Evolutionary conservation across 1,140 invertebrate species (phyloP).

Genomic region (Potamilus streckersoni): DNA sequence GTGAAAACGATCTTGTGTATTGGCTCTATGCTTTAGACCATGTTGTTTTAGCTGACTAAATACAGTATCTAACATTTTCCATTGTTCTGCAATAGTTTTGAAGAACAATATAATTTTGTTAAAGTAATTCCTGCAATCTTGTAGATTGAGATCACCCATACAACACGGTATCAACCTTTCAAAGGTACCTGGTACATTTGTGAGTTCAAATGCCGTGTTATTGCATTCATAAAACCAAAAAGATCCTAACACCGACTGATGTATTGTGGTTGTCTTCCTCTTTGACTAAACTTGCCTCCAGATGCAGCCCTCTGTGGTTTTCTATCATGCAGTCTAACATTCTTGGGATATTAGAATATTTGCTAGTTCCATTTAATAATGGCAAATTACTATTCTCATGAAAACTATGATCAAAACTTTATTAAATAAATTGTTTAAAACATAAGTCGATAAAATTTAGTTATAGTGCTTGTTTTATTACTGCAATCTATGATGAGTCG

Average conservation of each 20-base stretch:
- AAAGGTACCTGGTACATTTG: not conserved
- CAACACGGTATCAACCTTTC: slow-evolving; percentile 9
- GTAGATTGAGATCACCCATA: slow-evolving; percentile 30
- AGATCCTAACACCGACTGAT: not conserved
- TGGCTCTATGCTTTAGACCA: slow-evolving; percentile 6
- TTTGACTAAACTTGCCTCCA: slow-evolving; percentile 4
- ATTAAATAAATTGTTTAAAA: too few species aligned
- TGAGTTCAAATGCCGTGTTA: not conserved
- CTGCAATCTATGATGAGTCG: too few species aligned
- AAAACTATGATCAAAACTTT: too few species aligned
- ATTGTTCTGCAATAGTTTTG: not conserved
- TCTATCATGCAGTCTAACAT: too few species aligned
- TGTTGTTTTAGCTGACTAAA: not conserved
- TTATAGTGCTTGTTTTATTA: too few species aligned
- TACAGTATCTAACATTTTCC: not conserved
- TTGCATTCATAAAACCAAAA: not conserved
- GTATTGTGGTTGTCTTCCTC: slow-evolving; percentile 6
- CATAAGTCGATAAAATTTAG: too few species aligned
- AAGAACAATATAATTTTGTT: slow-evolving; percentile 44
- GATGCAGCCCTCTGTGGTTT: too few species aligned
- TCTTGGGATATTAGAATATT: too few species aligned
- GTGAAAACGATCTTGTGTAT: slow-evolving; percentile 5
- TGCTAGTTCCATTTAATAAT: too few species aligned
- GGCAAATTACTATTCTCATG: too few species aligned
- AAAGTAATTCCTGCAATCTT: slow-evolving; percentile 36